Conservation (phyloP, 2,113 vertebrate species). For the Zosterops hypoxanthus region DNA sequence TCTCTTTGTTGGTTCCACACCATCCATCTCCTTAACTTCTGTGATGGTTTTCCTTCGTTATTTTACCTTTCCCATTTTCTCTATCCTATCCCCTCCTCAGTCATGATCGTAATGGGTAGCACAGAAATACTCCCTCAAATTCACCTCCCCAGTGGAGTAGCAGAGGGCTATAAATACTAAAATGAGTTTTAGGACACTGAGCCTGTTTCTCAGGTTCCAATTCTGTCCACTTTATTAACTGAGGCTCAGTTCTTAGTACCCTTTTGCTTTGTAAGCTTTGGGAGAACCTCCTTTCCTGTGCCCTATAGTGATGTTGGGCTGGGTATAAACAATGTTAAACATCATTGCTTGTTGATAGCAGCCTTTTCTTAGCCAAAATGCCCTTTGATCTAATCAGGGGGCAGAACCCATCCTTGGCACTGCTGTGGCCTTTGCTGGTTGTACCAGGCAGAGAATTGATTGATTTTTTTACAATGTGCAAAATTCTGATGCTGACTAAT, state of each 20-base stretch:
- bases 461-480: background rate
- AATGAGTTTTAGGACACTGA: background rate
- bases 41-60: background rate
- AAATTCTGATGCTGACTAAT: background rate
- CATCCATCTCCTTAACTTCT: background rate
- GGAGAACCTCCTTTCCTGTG: background rate
- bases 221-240: background rate
- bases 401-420: background rate
- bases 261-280: background rate
- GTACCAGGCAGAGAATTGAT: background rate
- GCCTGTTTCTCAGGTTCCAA: background rate
- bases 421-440: background rate
- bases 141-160: background rate
- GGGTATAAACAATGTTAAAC: background rate
- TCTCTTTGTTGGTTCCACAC: background rate
- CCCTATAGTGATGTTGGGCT: background rate
- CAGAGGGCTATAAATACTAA: background rate
- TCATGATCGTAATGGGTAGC: background rate
- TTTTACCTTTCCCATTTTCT: conserved; percentile 10
- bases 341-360: background rate
- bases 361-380: background rate
- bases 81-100: background rate
- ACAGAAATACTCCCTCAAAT: background rate
- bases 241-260: background rate
- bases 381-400: fast-evolving